A percentile compares a stretch with the other conserved stretches of the same genome.
Evolutionary conservation across 2,113 vertebrate species (phyloP).

Genomic region (Climacteris rufus): DNA sequence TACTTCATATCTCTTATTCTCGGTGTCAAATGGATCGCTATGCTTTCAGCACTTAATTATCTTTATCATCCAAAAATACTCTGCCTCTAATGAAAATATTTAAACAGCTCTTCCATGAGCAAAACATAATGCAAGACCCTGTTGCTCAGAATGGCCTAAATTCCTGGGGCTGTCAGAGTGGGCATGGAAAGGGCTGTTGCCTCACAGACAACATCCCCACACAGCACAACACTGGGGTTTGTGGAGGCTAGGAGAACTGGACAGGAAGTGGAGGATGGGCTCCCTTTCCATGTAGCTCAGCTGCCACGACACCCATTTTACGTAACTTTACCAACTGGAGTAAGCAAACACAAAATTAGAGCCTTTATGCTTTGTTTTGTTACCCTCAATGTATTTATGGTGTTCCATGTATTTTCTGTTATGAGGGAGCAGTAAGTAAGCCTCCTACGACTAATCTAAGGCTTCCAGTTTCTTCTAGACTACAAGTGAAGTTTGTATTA

Average conservation of each 20-base stretch:
- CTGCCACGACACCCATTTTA: background rate
- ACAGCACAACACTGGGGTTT: background rate
- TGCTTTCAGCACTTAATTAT: conserved; percentile 65
- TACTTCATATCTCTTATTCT: conserved; percentile 69
- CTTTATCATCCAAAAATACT: conserved; percentile 62
- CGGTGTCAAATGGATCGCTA: conserved; percentile 66
- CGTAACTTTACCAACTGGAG: background rate
- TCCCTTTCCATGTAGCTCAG: background rate
- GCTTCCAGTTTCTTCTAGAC: conserved; percentile 12
- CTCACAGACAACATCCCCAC: background rate
- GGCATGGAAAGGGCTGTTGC: background rate
- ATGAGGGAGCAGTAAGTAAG: background rate
- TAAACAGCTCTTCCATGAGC: conserved; percentile 53
- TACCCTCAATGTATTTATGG: background rate
- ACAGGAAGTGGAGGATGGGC: background rate
- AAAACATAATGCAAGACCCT: conserved; percentile 10
- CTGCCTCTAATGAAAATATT: conserved; percentile 66
- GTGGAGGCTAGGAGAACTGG: background rate
- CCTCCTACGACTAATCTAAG: background rate
- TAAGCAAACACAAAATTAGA: background rate
- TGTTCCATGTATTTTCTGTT: background rate
- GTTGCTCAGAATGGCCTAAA: background rate
- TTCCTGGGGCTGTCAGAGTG: background rate
- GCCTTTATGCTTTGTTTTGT: background rate
- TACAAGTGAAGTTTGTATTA: conserved; percentile 33